phyloP scores from a whole-genome alignment of 2,113 vertebrate genomes.

The Nerophis ophidion region DNA sequence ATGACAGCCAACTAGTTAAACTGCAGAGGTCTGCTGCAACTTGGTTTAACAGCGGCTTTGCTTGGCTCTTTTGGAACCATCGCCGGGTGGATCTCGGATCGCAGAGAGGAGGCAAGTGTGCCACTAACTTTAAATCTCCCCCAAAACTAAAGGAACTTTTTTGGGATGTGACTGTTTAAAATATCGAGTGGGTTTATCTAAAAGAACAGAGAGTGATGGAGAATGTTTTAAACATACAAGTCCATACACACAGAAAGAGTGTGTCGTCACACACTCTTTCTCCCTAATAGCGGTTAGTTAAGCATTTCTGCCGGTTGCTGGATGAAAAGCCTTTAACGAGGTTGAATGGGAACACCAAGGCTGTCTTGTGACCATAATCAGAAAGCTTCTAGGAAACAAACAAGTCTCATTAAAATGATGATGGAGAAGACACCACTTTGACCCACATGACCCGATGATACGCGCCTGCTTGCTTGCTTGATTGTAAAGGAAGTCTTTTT shows the following conservation, averaged over 20 bases:
- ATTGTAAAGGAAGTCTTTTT: conserved; percentile 13
- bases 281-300: conserved; percentile 13
- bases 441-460: conserved; percentile 36
- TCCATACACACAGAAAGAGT: conserved; percentile 6
- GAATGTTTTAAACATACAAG: conserved; percentile 12
- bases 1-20: conserved; percentile 71
- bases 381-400: conserved; percentile 53
- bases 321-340: conserved; percentile 50
- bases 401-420: conserved; percentile 42
- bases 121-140: conserved; percentile 18
- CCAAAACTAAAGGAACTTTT: conserved; percentile 18
- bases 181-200: conserved; percentile 16
- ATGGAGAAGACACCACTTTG: conserved; percentile 44
- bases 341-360: conserved; percentile 53
- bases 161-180: conserved; percentile 28
- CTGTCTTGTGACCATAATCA: conserved; percentile 63
- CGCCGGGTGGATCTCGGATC: conserved; percentile 30
- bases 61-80: conserved; percentile 42
- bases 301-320: conserved; percentile 20
- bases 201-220: neutral
- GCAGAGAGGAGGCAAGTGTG: conserved; percentile 4
- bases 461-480: conserved; percentile 7
- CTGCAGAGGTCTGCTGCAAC: conserved; percentile 49
- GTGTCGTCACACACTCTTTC: too few species aligned
- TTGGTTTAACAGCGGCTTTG: conserved; percentile 66